These are phyloP conservation scores for Pandemis corylana DNA, from an alignment of 2,888 invertebrate species.

Conservation along the genomic window DNA sequence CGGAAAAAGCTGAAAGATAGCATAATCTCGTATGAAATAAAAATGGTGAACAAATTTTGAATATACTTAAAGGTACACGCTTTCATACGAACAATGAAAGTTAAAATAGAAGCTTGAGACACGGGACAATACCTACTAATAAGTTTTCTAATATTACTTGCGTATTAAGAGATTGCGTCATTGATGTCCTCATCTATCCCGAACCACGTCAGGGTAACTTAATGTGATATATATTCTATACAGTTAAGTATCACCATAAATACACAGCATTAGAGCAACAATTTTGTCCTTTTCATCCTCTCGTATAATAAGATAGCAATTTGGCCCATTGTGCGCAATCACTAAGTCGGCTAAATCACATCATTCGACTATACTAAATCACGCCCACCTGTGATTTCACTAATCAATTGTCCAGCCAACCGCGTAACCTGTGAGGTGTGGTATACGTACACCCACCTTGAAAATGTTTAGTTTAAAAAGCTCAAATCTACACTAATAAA, in stretches of 20 bases:
- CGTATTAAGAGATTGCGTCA: too few relatives aligned
- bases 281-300: background rate
- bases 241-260: background rate
- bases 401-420: conserved; percentile 36
- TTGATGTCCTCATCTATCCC: too few relatives aligned
- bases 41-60: too few relatives aligned
- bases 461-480: background rate
- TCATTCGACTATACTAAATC: conserved; percentile 10
- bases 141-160: too few relatives aligned
- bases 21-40: background rate
- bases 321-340: conserved; percentile 4
- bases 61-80: too few relatives aligned
- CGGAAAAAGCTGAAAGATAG: background rate
- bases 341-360: conserved; percentile 7
- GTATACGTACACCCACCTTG: background rate
- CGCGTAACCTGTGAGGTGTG: background rate
- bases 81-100: too few relatives aligned
- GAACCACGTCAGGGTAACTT: too few relatives aligned
- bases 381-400: conserved; percentile 26
- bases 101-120: too few relatives aligned
- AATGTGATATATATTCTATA: too few relatives aligned
- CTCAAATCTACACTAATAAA: too few relatives aligned
- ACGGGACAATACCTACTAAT: too few relatives aligned
- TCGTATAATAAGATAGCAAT: background rate
- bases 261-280: background rate